Conservation (phyloP, 2,888 invertebrate genomes). For the Xanthia icteritia region DNA sequence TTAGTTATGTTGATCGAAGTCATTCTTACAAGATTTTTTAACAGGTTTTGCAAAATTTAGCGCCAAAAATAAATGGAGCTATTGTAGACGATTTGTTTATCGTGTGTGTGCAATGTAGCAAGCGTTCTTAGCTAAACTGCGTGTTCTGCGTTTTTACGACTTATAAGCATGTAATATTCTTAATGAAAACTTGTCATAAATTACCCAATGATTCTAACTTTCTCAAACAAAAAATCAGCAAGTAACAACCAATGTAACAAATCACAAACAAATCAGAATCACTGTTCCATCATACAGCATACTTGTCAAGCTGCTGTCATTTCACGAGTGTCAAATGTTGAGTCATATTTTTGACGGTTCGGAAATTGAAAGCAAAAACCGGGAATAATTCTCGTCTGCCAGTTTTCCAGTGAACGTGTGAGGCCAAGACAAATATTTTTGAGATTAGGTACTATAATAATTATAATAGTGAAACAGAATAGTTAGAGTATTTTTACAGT, state of each 20-base stretch:
- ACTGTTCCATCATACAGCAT: too few relatives aligned
- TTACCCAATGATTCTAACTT: background rate
- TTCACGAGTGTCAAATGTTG: background rate
- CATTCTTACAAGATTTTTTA: slow-evolving; percentile 30
- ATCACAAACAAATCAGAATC: too few relatives aligned
- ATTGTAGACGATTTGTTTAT: background rate
- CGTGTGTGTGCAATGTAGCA: background rate
- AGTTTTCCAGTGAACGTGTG: slow-evolving; percentile 4
- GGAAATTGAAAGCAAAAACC: slow-evolving; percentile 6
- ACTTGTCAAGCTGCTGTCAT: background rate
- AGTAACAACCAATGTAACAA: too few relatives aligned
- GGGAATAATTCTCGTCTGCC: slow-evolving; percentile 1
- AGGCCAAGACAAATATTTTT: background rate
- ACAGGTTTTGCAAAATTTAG: slow-evolving; percentile 7
- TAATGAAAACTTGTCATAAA: background rate
- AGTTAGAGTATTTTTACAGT: background rate
- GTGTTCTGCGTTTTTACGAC: background rate
- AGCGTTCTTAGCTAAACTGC: background rate
- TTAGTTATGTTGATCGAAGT: slow-evolving; percentile 38
- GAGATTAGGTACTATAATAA: background rate
- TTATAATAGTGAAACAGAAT: background rate
- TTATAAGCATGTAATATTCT: background rate
- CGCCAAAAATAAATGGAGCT: slow-evolving; percentile 34
- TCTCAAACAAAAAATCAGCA: background rate
- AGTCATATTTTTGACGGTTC: slow-evolving; percentile 1